A percentile compares a stretch with the other conserved stretches of the same genome.
Evolutionary conservation across 1,140 invertebrate species (phyloP).

Genomic region (Chlorops oryzae): DNA sequence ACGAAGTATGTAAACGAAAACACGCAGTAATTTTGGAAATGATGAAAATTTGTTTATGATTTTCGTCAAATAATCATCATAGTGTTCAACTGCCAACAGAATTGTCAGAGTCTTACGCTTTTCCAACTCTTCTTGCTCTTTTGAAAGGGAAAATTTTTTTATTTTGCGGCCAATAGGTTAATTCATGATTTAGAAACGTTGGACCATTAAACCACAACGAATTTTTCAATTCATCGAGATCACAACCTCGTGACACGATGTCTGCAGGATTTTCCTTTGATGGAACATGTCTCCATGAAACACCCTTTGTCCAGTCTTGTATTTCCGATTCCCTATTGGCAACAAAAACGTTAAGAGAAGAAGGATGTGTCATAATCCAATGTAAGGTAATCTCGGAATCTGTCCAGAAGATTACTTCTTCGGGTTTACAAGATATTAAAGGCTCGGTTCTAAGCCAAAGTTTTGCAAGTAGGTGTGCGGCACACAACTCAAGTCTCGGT

Average conservation of each 20-base stretch:
- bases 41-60: too few relatives aligned
- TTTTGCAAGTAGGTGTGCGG: slow-evolving; percentile 17
- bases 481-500: slow-evolving; percentile 19
- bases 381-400: slow-evolving; percentile 12
- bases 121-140: too few relatives aligned
- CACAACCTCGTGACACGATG: slow-evolving; percentile 1
- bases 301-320: neutral
- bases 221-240: neutral
- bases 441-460: too few relatives aligned
- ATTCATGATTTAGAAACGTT: too few relatives aligned
- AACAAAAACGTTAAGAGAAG: slow-evolving; percentile 11
- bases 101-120: too few relatives aligned
- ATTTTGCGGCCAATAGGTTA: too few relatives aligned
- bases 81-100: too few relatives aligned
- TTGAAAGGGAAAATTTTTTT: too few relatives aligned
- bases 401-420: slow-evolving; percentile 7
- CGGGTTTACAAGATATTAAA: neutral
- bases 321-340: slow-evolving; percentile 10
- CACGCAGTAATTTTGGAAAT: too few relatives aligned
- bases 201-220: slow-evolving; percentile 7
- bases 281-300: too few relatives aligned
- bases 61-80: too few relatives aligned
- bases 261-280: slow-evolving; percentile 10
- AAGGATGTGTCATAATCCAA: slow-evolving; percentile 9
- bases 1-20: too few relatives aligned